Evolutionary conservation across 2,113 vertebrate species (phyloP).

Genomic region (Puffinus mauretanicus): DNA sequence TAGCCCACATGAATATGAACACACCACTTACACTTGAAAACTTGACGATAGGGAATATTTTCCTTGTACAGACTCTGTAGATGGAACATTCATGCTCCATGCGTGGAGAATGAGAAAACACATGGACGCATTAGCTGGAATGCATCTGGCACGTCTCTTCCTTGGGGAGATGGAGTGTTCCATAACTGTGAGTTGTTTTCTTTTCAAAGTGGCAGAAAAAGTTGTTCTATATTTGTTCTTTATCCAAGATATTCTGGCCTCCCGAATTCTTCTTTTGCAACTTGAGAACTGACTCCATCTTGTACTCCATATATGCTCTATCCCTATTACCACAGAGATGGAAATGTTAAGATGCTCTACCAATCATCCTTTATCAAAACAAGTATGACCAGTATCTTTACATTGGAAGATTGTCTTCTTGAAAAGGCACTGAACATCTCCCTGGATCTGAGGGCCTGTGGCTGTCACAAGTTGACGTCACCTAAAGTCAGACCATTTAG

Average conservation of each 20-base stretch:
- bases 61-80: background rate
- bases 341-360: background rate
- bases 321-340: background rate
- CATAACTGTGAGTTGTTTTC: slow-evolving; percentile 48
- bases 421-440: background rate
- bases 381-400: background rate
- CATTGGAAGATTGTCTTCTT: background rate
- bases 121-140: slow-evolving; percentile 16
- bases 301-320: background rate
- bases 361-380: background rate
- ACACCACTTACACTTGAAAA: background rate
- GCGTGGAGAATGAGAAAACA: background rate
- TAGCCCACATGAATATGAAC: background rate
- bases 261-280: background rate
- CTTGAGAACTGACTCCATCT: background rate
- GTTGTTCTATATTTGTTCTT: slow-evolving; percentile 26
- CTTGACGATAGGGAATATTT: background rate
- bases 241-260: slow-evolving; percentile 35
- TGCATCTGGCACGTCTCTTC: slow-evolving; percentile 5
- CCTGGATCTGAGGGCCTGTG: background rate
- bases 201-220: slow-evolving; percentile 28
- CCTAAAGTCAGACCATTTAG: background rate
- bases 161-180: slow-evolving; percentile 54
- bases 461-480: background rate
- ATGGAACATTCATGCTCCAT: slow-evolving; percentile 18